These are phyloP conservation scores for Chlorospingus semifuscus DNA, from an alignment of 2,797 vertebrate genomes.

Conservation along the genomic window DNA sequence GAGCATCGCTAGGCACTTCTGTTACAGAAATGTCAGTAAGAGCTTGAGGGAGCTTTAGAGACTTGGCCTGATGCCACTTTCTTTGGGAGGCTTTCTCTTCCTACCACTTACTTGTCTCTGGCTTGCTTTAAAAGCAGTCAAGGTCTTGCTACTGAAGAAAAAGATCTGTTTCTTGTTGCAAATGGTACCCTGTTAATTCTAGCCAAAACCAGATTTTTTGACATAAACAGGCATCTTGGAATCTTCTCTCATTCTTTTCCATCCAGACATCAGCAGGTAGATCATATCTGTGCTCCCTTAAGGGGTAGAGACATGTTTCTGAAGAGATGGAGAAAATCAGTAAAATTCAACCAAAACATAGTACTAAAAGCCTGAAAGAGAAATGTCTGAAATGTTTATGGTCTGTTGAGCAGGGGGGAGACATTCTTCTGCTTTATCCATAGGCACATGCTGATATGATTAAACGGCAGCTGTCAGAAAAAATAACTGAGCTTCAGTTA, in stretches of 20 bases:
- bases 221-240: not conserved
- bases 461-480: constrained; percentile 66
- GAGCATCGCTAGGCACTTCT: not conserved
- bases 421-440: constrained; percentile 5
- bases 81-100: not conserved
- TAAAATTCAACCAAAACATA: not conserved
- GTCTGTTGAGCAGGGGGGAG: not conserved
- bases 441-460: constrained; percentile 55
- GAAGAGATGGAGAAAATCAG: not conserved
- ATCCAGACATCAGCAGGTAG: not conserved
- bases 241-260: not conserved
- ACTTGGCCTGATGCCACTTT: not conserved
- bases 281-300: not conserved
- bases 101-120: not conserved
- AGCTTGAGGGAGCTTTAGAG: not conserved
- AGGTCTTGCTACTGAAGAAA: not conserved
- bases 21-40: not conserved
- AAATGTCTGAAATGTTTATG: not conserved
- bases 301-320: not conserved
- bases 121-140: not conserved
- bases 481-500: constrained; percentile 66
- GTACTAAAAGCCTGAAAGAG: not conserved
- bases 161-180: not conserved
- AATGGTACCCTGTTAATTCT: not conserved
- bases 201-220: not conserved